A percentile compares a stretch with the other conserved stretches of the same genome.
phyloP scores from a whole-genome alignment of 2,113 vertebrate species.

The Scolopax mira region DNA sequence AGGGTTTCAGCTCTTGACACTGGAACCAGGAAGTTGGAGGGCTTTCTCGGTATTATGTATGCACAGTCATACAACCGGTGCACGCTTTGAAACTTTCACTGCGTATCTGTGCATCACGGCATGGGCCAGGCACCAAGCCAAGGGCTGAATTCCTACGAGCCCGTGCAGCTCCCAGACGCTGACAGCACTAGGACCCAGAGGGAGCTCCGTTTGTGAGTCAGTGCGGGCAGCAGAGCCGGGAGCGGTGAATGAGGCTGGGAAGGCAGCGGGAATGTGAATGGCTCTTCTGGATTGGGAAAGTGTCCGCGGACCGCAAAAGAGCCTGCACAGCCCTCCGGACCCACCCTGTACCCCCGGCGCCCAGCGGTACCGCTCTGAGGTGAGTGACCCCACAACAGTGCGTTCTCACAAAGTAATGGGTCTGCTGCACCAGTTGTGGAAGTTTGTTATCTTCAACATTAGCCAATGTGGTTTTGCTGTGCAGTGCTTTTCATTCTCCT shows the following conservation, averaged over 20 bases:
- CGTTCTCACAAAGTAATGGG: background rate
- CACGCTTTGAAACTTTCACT: constrained; percentile 33
- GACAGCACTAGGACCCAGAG: constrained; percentile 66
- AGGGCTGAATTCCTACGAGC: constrained; percentile 33
- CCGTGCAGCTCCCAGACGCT: constrained; percentile 46
- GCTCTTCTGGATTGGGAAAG: constrained; percentile 37
- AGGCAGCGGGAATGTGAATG: constrained; percentile 62
- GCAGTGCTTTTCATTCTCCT: background rate
- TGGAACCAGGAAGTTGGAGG: background rate
- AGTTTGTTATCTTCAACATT: background rate
- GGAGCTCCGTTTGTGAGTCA: constrained; percentile 53
- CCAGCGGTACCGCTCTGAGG: constrained; percentile 22
- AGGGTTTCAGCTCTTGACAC: background rate
- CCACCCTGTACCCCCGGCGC: background rate
- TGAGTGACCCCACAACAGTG: constrained; percentile 12
- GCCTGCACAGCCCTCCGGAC: background rate
- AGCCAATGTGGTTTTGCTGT: background rate
- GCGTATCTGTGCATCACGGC: constrained; percentile 53
- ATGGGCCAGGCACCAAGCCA: constrained; percentile 44
- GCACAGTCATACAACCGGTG: background rate
- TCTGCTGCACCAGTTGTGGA: background rate
- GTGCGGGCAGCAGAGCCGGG: constrained; percentile 33
- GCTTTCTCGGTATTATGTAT: background rate
- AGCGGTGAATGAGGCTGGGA: constrained; percentile 65
- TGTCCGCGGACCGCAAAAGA: background rate